Evolutionary conservation across 2,113 vertebrate species (phyloP), one percentile per base, ranked within the genome.

Genomic region (Actenoides hombroni): DNA sequence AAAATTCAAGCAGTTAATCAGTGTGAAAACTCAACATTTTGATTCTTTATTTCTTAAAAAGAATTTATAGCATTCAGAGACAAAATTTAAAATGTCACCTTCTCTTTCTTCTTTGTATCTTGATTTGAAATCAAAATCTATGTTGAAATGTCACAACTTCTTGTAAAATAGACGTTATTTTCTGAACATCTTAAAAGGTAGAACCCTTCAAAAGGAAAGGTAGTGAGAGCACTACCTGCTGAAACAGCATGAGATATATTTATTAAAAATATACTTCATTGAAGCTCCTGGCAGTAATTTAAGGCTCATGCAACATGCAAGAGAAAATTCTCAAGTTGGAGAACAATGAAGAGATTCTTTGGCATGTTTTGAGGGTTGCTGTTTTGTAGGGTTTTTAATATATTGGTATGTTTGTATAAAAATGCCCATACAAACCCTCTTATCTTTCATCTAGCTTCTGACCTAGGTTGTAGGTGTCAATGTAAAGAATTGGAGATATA

Each of bases 331-430:
- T 46, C 3, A 25, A 51, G 9, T 2, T 31, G 11, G 4, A 69
- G 13, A 81, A 54, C 2, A n/a, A 35, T 28, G 18, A 39, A 46
- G 13, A 61, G 1, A 60, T 42, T 60, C 3, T 42, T 64, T 28
- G 13, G 21, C 5, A 16, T 67, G 9, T 24, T 61, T 16, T 2
- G 12, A 2, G 4, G 2, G 1, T 6, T 16, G 3, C 9, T 20
- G 6, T 20, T 71, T 35, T 40, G 4, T 35, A 10, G 33, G 21
- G 11, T 9, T 35, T n/a, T 61, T 57, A 57, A 21, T 42, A 14
- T 18, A 18, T 18, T 23, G 0, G 3, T 2, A 0, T 14, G 2
- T 20, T 8, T 16, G 6, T 18, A 21, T 49, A n/a, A 35, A 2
- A 60, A 48, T 24, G 3, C 16, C 16, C 21, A 9, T 10, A 21